These are phyloP conservation scores for Listronotus bonariensis DNA, from an alignment of 1,140 invertebrate species.

Conservation along the genomic window DNA sequence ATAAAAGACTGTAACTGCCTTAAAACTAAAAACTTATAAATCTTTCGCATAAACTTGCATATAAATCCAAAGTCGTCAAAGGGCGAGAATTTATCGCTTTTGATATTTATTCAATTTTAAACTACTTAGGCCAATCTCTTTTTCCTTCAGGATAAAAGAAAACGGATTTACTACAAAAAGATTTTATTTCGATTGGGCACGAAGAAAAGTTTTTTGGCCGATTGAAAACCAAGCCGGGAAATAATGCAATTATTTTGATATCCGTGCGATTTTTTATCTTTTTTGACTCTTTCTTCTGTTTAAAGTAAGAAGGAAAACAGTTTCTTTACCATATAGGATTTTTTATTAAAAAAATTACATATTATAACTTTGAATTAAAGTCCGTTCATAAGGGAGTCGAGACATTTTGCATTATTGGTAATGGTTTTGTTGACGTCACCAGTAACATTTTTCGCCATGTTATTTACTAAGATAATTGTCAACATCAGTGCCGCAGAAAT, in stretches of 20 bases:
- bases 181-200: slow-evolving; percentile 33
- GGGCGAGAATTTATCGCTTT: slow-evolving; percentile 29
- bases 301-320: too few species aligned
- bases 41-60: slow-evolving; percentile 25
- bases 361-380: too few species aligned
- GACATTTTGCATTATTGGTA: too few species aligned
- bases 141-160: slow-evolving; percentile 11
- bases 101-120: slow-evolving; percentile 41
- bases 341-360: too few species aligned
- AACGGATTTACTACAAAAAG: slow-evolving; percentile 36
- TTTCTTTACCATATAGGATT: too few species aligned
- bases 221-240: slow-evolving; percentile 17
- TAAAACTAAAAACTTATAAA: slow-evolving; percentile 38
- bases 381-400: too few species aligned
- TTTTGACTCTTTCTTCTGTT: too few species aligned
- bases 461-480: too few species aligned
- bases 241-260: slow-evolving; percentile 2
- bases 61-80: slow-evolving; percentile 37
- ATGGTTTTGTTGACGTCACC: too few species aligned
- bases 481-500: too few species aligned
- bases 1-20: slow-evolving; percentile 31
- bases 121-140: slow-evolving; percentile 32
- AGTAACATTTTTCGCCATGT: too few species aligned
- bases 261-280: too few species aligned
- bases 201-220: slow-evolving; percentile 13